Evolutionary conservation across 2,113 vertebrate genomes (phyloP).

Genomic region (Nothobranchius kuhntae): DNA sequence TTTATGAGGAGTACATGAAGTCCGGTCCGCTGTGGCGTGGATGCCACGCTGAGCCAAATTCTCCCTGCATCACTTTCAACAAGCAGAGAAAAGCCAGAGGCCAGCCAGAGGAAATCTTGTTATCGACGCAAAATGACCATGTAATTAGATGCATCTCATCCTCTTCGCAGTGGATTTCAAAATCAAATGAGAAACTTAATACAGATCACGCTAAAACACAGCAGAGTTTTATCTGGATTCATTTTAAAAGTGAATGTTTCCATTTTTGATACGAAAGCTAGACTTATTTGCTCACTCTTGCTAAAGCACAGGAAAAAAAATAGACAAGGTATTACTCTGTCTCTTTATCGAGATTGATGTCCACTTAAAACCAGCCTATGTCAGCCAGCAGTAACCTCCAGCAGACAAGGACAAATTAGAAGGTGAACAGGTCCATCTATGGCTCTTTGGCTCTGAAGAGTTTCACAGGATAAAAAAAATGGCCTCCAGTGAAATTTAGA

Average conservation of each 20-base stretch:
- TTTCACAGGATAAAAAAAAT: conserved; percentile 70
- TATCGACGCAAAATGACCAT: conserved; percentile 65
- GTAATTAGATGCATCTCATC: conserved; percentile 52
- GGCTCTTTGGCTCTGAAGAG: conserved; percentile 69
- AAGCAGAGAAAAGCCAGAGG: conserved; percentile 53
- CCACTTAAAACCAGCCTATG: conserved; percentile 72
- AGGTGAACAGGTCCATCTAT: conserved; percentile 68
- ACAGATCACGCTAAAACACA: conserved; percentile 18
- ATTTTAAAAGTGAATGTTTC: conserved; percentile 38
- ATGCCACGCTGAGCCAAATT: conserved; percentile 60
- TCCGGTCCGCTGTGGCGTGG: conserved; percentile 53
- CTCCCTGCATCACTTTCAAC: conserved; percentile 50
- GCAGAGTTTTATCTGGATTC: conserved; percentile 18
- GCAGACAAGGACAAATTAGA: conserved; percentile 77
- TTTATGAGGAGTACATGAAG: conserved; percentile 63
- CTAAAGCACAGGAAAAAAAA: conserved; percentile 35
- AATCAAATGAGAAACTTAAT: conserved; percentile 27
- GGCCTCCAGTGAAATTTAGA: conserved; percentile 65
- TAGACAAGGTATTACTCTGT: conserved; percentile 49
- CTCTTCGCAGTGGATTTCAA: conserved; percentile 1
- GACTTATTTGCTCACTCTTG: conserved; percentile 44
- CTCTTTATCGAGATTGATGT: conserved; percentile 75
- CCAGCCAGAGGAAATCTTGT: conserved; percentile 65
- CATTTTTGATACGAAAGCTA: conserved; percentile 9
- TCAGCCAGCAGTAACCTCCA: conserved; percentile 70